Evolutionary conservation across 2,888 invertebrate species (phyloP).

Genomic region (Morpho achilles): DNA sequence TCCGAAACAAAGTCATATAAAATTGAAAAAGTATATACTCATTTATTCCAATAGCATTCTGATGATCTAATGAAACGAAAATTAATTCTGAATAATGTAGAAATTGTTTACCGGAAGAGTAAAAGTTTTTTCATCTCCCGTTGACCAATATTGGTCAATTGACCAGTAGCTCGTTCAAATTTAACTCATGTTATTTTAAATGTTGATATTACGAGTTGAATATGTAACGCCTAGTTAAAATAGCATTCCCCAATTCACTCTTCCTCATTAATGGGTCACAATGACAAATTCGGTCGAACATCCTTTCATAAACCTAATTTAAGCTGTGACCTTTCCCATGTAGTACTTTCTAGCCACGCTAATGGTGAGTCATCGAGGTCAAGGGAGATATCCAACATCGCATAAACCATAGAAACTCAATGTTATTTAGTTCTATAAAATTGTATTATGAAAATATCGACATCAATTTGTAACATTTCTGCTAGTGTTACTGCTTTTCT

Average conservation of each 20-base stretch:
- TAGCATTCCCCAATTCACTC: slow-evolving; percentile 53
- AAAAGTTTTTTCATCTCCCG: no score
- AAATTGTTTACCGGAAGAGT: no score
- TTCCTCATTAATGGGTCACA: slow-evolving; percentile 69
- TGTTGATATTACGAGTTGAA: slow-evolving; percentile 5
- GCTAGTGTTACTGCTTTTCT: no score
- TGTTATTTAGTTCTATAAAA: slow-evolving; percentile 8
- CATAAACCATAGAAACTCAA: slow-evolving; percentile 23
- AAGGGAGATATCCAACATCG: slow-evolving; percentile 32
- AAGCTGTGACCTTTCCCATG: slow-evolving; percentile 42
- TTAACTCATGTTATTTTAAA: background rate
- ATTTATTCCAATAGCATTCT: no score
- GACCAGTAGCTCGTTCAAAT: no score
- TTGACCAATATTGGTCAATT: no score
- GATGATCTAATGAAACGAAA: no score
- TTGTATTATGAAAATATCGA: slow-evolving; percentile 12
- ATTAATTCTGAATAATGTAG: no score
- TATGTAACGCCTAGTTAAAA: slow-evolving; percentile 21
- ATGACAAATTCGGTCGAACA: slow-evolving; percentile 58
- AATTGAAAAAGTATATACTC: no score
- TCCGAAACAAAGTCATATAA: no score
- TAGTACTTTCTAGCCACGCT: slow-evolving; percentile 32
- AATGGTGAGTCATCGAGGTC: slow-evolving; percentile 35
- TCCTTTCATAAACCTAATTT: slow-evolving; percentile 61
- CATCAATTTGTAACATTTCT: slow-evolving; percentile 1